Conservation (phyloP, 1,140 invertebrate species). For the Neoseiulus cucumeris region DNA sequence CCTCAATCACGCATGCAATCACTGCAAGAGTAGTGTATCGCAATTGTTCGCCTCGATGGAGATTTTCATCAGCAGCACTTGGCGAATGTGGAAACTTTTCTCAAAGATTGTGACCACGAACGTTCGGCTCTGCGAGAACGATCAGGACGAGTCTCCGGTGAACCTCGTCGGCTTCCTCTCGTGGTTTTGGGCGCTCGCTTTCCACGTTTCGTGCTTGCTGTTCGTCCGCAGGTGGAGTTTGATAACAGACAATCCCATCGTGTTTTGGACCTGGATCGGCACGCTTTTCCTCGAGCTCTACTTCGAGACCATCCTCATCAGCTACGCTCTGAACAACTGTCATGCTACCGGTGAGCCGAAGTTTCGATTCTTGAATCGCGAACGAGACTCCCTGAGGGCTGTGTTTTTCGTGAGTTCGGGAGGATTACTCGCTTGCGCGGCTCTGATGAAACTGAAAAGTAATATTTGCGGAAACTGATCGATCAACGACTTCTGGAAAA, state of each 20-base stretch:
- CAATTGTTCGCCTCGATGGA: not conserved
- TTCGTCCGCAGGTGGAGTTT: not conserved
- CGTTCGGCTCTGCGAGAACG: not conserved
- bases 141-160: not conserved
- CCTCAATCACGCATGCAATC: too few species aligned
- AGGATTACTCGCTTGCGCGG: too few species aligned
- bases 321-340: not conserved
- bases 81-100: not conserved
- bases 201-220: not conserved
- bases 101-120: not conserved
- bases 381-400: too few species aligned
- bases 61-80: not conserved
- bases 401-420: too few species aligned
- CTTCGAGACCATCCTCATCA: not conserved
- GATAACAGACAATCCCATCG: not conserved
- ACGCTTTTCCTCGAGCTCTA: not conserved
- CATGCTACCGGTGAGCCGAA: not conserved
- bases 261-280: not conserved
- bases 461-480: too few species aligned
- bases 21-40: too few species aligned
- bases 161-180: not conserved
- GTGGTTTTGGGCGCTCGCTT: not conserved
- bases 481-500: too few species aligned
- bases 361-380: too few species aligned
- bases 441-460: too few species aligned